Evolutionary conservation across 2,888 invertebrate genomes (phyloP).

Genomic region (Tipula helvola): DNA sequence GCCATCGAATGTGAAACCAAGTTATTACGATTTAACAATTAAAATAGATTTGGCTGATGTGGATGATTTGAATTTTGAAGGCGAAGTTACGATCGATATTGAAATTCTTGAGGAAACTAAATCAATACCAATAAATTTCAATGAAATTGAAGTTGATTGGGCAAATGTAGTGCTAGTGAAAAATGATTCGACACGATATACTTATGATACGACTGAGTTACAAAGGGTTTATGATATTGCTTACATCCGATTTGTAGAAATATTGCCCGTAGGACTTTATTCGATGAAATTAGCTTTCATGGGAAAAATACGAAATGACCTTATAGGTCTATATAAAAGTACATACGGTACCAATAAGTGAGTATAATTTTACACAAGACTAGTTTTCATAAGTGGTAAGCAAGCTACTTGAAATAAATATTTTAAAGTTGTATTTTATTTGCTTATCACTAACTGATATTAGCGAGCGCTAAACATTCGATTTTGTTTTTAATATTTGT

Average conservation of each 20-base stretch:
- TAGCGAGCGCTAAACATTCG: neutral
- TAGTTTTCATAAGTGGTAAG: neutral
- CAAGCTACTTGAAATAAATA: no score
- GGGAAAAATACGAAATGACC: neutral
- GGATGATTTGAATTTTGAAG: neutral
- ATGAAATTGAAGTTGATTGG: constrained; percentile 5
- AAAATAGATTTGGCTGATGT: constrained; percentile 11
- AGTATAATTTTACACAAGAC: neutral
- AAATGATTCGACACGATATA: neutral
- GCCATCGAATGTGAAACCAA: neutral
- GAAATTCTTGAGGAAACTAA: neutral
- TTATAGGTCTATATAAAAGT: neutral
- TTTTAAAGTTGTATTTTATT: neutral
- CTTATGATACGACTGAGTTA: neutral
- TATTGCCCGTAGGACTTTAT: neutral
- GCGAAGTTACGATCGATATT: constrained; percentile 9
- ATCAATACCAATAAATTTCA: neutral
- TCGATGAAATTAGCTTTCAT: neutral
- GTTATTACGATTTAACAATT: constrained; percentile 10
- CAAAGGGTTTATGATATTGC: neutral
- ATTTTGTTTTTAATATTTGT: neutral
- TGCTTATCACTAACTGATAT: neutral
- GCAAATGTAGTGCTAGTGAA: neutral
- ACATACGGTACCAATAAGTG: neutral
- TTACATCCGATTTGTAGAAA: neutral